Conservation (phyloP, 2,113 vertebrate genomes). For the Phasianus colchicus region DNA sequence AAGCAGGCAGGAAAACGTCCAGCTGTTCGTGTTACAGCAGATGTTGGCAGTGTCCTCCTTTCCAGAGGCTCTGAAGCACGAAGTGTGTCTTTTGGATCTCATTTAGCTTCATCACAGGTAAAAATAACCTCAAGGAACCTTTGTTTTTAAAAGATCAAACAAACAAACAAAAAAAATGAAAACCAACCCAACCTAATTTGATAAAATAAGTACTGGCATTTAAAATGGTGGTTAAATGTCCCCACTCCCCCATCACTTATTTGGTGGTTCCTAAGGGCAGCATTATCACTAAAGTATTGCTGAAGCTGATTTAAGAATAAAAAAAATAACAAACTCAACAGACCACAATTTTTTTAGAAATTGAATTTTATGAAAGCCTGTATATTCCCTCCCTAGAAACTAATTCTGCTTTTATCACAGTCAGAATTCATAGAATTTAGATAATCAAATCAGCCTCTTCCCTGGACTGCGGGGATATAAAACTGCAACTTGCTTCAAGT, state of each 20-base stretch:
- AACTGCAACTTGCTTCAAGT: background rate
- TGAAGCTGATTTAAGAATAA: background rate
- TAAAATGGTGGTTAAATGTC: background rate
- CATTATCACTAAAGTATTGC: background rate
- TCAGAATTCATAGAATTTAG: background rate
- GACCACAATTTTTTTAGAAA: background rate
- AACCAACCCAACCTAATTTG: background rate
- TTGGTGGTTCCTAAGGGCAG: background rate
- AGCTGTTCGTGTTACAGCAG: conserved; percentile 28
- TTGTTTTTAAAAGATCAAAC: background rate
- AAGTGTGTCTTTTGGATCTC: conserved; percentile 61
- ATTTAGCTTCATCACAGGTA: conserved; percentile 76
- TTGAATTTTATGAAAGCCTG: background rate
- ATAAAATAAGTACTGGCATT: background rate
- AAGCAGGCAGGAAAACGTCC: conserved; percentile 60
- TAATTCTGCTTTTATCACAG: background rate
- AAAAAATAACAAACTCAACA: background rate
- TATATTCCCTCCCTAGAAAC: background rate
- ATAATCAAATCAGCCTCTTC: background rate
- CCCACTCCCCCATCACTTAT: background rate
- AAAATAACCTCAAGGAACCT: background rate
- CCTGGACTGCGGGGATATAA: background rate
- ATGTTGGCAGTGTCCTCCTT: conserved; percentile 46
- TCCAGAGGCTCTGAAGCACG: conserved; percentile 78
- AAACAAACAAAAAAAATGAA: background rate